Conservation (phyloP, 2,888 invertebrate species). For the Nebria brevicollis region DNA sequence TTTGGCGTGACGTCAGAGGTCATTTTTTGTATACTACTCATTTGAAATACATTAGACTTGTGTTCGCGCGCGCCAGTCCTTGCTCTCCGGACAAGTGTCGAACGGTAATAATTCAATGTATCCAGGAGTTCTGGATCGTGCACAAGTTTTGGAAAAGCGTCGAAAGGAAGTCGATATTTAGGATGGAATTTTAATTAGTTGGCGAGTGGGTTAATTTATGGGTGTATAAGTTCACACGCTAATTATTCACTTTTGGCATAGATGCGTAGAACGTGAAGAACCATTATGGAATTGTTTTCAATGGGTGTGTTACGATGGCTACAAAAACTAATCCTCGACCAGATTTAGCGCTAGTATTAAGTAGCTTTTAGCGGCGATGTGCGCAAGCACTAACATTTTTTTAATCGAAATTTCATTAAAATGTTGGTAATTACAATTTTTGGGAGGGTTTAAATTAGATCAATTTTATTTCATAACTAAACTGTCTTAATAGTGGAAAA, state of each 20-base stretch:
- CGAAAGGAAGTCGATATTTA: conserved; percentile 44
- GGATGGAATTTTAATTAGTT: conserved; percentile 46
- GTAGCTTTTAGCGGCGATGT: background rate
- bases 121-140: conserved; percentile 5
- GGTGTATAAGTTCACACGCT: conserved; percentile 44
- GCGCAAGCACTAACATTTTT: too few relatives aligned
- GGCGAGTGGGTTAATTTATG: conserved; percentile 40
- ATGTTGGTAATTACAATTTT: background rate
- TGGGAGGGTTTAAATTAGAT: too few relatives aligned
- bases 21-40: conserved; percentile 45
- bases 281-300: background rate
- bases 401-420: too few relatives aligned
- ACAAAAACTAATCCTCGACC: background rate
- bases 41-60: conserved; percentile 43
- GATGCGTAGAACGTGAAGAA: background rate
- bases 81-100: background rate
- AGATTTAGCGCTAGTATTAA: background rate
- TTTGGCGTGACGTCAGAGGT: conserved; percentile 47
- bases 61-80: background rate
- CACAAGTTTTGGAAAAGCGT: conserved; percentile 29
- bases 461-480: too few relatives aligned
- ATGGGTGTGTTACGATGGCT: background rate
- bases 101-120: background rate
- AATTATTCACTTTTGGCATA: conserved; percentile 32
- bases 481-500: too few relatives aligned